Percentiles rank a stretch among this genome's conserved stretches.
These are phyloP conservation scores for Martes flavigula DNA, from an alignment of 2,797 vertebrate species.

Conservation along the genomic window DNA sequence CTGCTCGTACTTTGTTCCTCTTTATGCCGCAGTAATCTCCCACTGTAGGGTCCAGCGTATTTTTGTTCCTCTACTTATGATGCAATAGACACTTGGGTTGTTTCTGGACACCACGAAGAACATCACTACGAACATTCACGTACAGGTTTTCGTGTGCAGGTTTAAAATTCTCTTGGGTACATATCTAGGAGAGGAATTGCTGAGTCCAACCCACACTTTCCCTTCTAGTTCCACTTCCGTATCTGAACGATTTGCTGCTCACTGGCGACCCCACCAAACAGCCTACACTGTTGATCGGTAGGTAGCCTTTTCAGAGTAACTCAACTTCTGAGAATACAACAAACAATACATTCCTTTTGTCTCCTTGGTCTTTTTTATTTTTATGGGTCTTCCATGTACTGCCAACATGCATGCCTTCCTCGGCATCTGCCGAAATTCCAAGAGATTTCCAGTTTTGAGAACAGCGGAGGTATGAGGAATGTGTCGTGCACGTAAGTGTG, in stretches of 20 bases:
- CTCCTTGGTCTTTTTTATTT: neutral
- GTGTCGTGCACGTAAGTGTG: neutral
- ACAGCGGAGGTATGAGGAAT: neutral
- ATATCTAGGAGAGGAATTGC: neutral
- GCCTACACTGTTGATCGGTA: neutral
- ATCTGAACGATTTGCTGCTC: neutral
- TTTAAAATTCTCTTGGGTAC: neutral
- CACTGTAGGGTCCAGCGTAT: fast-evolving
- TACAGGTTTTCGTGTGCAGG: neutral
- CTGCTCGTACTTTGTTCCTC: neutral
- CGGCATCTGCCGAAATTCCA: neutral
- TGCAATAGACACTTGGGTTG: neutral
- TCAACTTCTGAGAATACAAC: neutral
- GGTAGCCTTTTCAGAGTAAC: neutral
- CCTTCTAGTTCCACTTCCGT: neutral
- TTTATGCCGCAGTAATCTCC: neutral
- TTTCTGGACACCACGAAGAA: neutral
- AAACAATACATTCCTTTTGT: neutral
- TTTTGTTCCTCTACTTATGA: neutral
- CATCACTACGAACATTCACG: fast-evolving
- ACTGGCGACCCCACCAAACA: neutral
- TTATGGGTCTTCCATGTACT: neutral
- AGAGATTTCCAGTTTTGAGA: neutral
- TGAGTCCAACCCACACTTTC: neutral
- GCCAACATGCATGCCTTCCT: neutral